Percentiles rank a stretch among this genome's conserved stretches.
phyloP scores from a whole-genome alignment of 2,888 invertebrate genomes.

The Yponomeuta malinellus region DNA sequence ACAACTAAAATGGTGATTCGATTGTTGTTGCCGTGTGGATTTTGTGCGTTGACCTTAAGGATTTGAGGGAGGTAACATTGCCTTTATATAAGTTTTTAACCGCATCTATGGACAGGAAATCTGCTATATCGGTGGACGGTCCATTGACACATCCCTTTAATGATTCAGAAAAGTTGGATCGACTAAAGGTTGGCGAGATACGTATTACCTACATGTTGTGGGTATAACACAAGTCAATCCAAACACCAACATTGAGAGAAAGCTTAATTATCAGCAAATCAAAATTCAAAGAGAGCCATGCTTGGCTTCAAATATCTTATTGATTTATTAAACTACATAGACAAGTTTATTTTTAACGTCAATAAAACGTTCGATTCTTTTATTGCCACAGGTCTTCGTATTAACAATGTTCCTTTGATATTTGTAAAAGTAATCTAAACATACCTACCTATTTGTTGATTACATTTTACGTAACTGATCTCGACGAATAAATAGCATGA shows the following conservation, averaged over 20 bases:
- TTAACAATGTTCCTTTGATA: background rate
- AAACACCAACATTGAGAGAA: background rate
- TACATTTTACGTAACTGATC: background rate
- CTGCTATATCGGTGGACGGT: no score
- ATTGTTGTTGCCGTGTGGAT: slow-evolving; percentile 6
- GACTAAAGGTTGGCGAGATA: background rate
- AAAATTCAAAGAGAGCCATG: background rate
- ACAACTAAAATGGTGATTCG: slow-evolving; percentile 7
- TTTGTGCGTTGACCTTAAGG: slow-evolving; percentile 3
- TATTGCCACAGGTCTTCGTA: background rate
- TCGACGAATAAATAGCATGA: background rate
- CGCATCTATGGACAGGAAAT: no score
- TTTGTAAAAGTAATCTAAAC: background rate
- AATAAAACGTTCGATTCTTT: background rate
- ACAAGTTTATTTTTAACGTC: background rate
- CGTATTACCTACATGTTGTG: background rate
- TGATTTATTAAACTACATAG: background rate
- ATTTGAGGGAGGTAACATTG: slow-evolving; percentile 5
- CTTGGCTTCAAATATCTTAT: background rate
- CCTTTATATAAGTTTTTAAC: background rate
- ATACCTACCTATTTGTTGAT: background rate
- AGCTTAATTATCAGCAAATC: background rate
- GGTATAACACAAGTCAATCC: background rate
- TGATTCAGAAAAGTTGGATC: background rate
- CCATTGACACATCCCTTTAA: background rate